These are phyloP conservation scores for Eucidaris tribuloides DNA, from an alignment of 35 echinoderm and acorn worm genomes.

Conservation along the genomic window DNA sequence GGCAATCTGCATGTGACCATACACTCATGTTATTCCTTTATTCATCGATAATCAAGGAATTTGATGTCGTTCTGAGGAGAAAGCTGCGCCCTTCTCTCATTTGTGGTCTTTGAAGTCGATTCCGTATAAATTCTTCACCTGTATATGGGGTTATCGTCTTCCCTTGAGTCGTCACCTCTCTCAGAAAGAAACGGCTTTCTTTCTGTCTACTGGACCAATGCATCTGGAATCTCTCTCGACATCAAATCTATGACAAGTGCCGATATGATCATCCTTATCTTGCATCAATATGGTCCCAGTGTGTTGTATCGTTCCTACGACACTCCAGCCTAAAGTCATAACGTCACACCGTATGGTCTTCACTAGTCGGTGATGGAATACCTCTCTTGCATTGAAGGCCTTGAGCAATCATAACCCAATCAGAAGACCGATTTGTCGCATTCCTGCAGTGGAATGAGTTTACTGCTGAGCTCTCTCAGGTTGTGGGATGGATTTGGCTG, in stretches of 20 bases:
- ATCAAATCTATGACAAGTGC: neutral
- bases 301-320: neutral
- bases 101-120: slow-evolving; percentile 23
- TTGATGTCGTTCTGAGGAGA: slow-evolving; percentile 23
- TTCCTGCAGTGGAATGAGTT: neutral
- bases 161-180: neutral
- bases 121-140: slow-evolving; percentile 29
- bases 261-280: slow-evolving; percentile 38
- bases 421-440: slow-evolving; percentile 34
- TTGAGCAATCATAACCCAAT: slow-evolving; percentile 48
- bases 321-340: slow-evolving; percentile 53
- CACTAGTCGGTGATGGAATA: neutral
- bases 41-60: slow-evolving; percentile 22
- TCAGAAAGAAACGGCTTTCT: neutral
- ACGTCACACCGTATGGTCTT: neutral
- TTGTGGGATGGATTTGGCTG: neutral
- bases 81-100: neutral
- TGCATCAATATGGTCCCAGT: neutral
- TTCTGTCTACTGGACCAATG: neutral
- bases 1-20: slow-evolving; percentile 21
- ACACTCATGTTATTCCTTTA: neutral
- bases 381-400: neutral
- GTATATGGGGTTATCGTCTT: neutral
- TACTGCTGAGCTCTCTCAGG: neutral
- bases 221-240: neutral